Evolutionary conservation across 1,140 invertebrate species (phyloP).

Genomic region (Bombus impatiens): DNA sequence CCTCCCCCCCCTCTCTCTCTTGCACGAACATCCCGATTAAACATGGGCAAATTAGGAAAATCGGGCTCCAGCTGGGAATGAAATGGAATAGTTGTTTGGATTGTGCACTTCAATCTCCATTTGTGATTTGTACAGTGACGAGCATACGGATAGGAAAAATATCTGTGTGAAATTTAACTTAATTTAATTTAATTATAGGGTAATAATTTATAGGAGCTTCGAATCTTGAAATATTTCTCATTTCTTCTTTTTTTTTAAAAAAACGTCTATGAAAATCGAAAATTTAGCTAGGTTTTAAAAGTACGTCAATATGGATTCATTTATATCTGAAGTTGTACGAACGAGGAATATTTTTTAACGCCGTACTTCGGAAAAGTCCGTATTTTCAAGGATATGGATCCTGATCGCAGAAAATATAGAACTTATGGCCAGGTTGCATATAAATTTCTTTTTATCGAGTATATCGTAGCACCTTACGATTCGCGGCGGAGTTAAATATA

Average conservation of each 20-base stretch:
- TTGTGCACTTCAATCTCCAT: too few species aligned
- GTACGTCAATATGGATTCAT: too few species aligned
- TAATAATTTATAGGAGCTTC: background rate
- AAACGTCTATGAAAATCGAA: background rate
- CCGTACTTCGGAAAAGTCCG: background rate
- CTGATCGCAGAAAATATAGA: conserved; percentile 14
- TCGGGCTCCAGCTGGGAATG: background rate
- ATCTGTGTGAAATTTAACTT: too few species aligned
- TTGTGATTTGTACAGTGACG: too few species aligned
- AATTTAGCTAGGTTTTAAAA: too few species aligned
- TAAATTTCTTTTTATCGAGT: conserved; percentile 49
- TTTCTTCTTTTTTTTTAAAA: too few species aligned
- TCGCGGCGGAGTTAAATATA: conserved; percentile 29
- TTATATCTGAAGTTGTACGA: too few species aligned
- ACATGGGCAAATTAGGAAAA: background rate
- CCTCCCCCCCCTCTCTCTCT: rapidly evolving
- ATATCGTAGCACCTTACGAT: conserved; percentile 34
- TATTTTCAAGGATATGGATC: conserved; percentile 28
- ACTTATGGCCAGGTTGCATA: background rate
- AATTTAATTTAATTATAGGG: too few species aligned
- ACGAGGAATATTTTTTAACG: background rate
- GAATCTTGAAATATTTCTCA: background rate
- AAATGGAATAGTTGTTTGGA: background rate
- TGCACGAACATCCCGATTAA: background rate
- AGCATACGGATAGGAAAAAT: too few species aligned